phyloP scores from a whole-genome alignment of 2,888 invertebrate genomes.

The Volucella bombylans region DNA sequence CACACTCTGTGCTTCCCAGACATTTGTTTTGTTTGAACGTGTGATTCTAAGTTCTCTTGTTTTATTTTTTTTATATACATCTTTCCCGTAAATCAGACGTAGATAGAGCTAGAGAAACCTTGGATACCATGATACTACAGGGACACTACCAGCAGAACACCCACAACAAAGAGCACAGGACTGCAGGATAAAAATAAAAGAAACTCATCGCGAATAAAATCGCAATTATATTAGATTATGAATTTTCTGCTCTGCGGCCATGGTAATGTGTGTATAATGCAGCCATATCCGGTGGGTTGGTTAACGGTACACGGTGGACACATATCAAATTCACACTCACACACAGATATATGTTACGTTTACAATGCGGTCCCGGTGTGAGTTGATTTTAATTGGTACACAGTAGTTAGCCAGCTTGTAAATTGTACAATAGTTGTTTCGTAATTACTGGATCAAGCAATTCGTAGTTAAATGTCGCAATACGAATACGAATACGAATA shows the following conservation, averaged over 20 bases:
- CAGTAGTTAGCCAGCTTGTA: conserved; percentile 41
- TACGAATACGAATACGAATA: not conserved
- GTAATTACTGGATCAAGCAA: conserved; percentile 63
- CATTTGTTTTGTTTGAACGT: conserved; percentile 7
- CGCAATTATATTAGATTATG: conserved; percentile 66
- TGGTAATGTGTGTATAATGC: conserved; percentile 41
- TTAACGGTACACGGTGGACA: too few species aligned
- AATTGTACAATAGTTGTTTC: conserved; percentile 60
- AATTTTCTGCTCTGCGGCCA: conserved; percentile 50
- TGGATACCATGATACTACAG: not conserved
- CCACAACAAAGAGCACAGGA: conserved; percentile 3
- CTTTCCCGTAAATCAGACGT: conserved; percentile 28
- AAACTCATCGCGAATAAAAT: conserved; percentile 48
- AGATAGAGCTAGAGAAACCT: conserved; percentile 4
- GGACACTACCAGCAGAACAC: not conserved
- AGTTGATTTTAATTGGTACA: conserved; percentile 61
- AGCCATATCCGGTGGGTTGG: conserved; percentile 4
- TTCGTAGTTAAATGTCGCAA: conserved; percentile 49
- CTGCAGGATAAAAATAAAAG: not conserved
- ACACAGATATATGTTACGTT: not conserved
- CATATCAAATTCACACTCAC: not conserved
- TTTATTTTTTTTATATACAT: not conserved
- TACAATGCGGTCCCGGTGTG: conserved; percentile 28
- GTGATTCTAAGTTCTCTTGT: conserved; percentile 18
- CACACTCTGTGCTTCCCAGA: conserved; percentile 25